Conservation (phyloP, 2,888 invertebrate genomes). For the Operophtera brumata region DNA sequence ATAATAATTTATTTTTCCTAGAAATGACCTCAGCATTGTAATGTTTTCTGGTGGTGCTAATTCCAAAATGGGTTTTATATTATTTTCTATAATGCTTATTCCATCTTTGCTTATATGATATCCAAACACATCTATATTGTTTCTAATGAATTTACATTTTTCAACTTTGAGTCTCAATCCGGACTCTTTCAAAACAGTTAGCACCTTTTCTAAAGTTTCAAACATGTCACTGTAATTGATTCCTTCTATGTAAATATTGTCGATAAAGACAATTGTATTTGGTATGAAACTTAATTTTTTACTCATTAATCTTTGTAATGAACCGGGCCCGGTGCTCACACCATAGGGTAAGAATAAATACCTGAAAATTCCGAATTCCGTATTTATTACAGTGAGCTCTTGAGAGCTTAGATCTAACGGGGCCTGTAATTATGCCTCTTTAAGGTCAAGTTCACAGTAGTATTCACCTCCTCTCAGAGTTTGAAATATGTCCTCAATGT, state of each 20-base stretch:
- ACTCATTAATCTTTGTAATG: constrained; percentile 9
- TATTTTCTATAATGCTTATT: constrained; percentile 2
- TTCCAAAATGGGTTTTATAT: neutral
- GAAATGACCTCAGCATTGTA: constrained; percentile 7
- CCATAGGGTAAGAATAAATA: neutral
- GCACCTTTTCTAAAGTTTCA: neutral
- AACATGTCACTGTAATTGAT: no score
- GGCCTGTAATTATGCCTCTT: no score
- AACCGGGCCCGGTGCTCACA: no score
- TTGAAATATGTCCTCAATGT: constrained; percentile 1
- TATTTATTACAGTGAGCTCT: neutral
- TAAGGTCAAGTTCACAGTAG: constrained; percentile 3
- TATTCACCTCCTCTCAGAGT: constrained; percentile 3
- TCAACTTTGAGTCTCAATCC: constrained; percentile 3
- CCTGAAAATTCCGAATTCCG: neutral
- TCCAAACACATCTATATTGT: neutral
- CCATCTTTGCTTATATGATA: neutral
- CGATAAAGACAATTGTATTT: constrained; percentile 4
- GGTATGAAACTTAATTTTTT: constrained; percentile 2
- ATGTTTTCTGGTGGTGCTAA: neutral
- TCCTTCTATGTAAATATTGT: constrained; percentile 6
- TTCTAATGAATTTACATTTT: constrained; percentile 2
- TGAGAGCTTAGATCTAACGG: neutral
- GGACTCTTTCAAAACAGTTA: neutral
- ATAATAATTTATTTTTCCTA: constrained; percentile 22